Conservation (phyloP, 2,797 vertebrate genomes). For the Gymnocypris eckloni region DNA sequence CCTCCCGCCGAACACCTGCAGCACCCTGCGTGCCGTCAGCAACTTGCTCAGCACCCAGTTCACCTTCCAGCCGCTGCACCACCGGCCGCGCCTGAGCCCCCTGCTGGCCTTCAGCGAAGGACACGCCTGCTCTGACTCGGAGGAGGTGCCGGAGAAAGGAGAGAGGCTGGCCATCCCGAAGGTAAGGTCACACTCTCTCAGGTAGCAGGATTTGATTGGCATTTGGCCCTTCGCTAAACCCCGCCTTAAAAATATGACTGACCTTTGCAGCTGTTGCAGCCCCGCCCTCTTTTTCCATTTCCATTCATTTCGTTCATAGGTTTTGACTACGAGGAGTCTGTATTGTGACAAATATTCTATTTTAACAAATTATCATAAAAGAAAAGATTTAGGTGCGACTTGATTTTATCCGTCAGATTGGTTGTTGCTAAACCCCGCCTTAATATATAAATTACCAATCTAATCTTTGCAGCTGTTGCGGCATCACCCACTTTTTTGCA, state of each 20-base stretch:
- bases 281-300: neutral
- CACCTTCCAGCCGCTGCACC: slow-evolving; percentile 91
- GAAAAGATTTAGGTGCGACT: neutral
- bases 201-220: slow-evolving; percentile 1
- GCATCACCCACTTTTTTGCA: neutral
- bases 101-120: slow-evolving; percentile 81
- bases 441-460: neutral
- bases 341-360: too few species aligned
- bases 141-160: slow-evolving; percentile 86
- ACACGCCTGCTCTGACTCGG: slow-evolving; percentile 89
- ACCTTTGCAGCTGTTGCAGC: neutral
- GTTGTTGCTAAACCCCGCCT: neutral
- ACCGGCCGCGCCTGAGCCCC: slow-evolving; percentile 83
- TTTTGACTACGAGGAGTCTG: too few species aligned
- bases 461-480: neutral
- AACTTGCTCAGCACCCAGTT: slow-evolving; percentile 94
- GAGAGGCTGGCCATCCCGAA: slow-evolving; percentile 92
- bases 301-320: neutral
- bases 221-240: neutral
- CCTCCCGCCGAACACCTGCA: slow-evolving; percentile 91
- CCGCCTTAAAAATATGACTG: neutral
- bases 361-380: too few species aligned
- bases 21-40: slow-evolving; percentile 92
- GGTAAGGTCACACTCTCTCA: slow-evolving; percentile 72
- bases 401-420: neutral